Base-by-base conservation (phyloP, 2,797 vertebrate species). In the Cyprinella venusta region DNA sequence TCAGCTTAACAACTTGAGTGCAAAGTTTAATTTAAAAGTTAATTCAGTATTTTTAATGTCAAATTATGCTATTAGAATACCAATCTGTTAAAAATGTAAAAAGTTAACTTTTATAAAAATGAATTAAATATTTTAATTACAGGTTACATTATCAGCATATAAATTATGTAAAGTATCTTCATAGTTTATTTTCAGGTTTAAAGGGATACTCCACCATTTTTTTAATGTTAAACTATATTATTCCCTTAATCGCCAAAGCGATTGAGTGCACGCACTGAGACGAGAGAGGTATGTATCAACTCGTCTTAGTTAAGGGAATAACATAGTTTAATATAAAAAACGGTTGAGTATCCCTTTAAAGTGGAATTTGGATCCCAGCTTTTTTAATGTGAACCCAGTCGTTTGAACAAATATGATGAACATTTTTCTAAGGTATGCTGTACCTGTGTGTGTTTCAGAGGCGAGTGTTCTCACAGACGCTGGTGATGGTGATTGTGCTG, bases 401-500 rank as follows among this genome's bases (percentile, higher is more conserved):
- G 18, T 71, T 30, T 30, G 8, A 65, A 24, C 19, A 67, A 18
- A 67, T 67, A 30, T 63, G 26, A 15, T 15, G 12, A 26, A 61
- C 15, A 61, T 61, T 61, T 59, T 13, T 26, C 24, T 26, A 61
- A 13, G 9, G n/a, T 59, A 2, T 24, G 48, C 50, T 74, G 38
- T 48, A 5, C 24, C 8, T 48, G 13, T 77, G 33, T 85, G 80
- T 87, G 13, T 86, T 89, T 82, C 92, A 98, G 97, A 91, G 89
- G 26, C 9, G 59, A 0, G 91, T 95, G 80, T 79, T 92, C 67
- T 84, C 90, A 5, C 93, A 95, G 90, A 94, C 92, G 0, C n/a
- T 94, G 0, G 6, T 84, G 9, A 93, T 95, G 15, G 88, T 90
- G 75, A 85, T 52, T 0, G 87, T 96, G 80, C 89, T 96, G 80